A percentile compares a stretch with the other conserved stretches of the same genome.
Evolutionary conservation across 2,113 vertebrate species (phyloP).

Genomic region (Rhinoderma darwinii): DNA sequence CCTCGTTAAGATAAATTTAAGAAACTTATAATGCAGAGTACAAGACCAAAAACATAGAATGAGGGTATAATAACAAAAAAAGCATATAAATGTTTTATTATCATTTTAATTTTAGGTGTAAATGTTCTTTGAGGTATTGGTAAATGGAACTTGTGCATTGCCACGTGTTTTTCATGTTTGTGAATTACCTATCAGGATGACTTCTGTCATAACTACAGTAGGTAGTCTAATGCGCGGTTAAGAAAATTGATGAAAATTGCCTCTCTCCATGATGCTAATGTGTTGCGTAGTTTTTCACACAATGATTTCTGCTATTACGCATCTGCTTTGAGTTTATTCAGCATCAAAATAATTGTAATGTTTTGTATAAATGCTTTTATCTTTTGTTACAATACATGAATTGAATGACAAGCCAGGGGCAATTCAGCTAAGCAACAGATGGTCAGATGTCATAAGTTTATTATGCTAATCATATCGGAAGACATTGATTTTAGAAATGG

Average conservation of each 20-base stretch:
- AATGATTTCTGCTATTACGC: not conserved
- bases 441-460: conserved; percentile 1
- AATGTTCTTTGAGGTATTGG: not conserved
- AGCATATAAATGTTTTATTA: too few relatives aligned
- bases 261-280: not conserved
- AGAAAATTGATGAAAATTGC: not conserved
- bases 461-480: conserved; percentile 13
- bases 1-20: too few relatives aligned
- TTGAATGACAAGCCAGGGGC: conserved; percentile 13
- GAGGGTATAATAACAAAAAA: too few relatives aligned
- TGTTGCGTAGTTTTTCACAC: not conserved
- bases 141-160: not conserved
- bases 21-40: too few relatives aligned
- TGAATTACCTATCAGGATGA: not conserved
- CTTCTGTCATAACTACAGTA: not conserved
- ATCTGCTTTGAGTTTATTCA: not conserved
- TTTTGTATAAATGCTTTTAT: conserved; percentile 1
- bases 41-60: too few relatives aligned
- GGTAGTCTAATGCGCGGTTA: not conserved
- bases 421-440: not conserved
- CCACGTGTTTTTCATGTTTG: not conserved
- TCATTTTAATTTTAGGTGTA: too few relatives aligned
- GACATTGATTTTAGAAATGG: not conserved
- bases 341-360: not conserved
- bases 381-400: not conserved